These are phyloP conservation scores for Cheilosia vernalis DNA, from an alignment of 2,888 invertebrate genomes.

Conservation along the genomic window DNA sequence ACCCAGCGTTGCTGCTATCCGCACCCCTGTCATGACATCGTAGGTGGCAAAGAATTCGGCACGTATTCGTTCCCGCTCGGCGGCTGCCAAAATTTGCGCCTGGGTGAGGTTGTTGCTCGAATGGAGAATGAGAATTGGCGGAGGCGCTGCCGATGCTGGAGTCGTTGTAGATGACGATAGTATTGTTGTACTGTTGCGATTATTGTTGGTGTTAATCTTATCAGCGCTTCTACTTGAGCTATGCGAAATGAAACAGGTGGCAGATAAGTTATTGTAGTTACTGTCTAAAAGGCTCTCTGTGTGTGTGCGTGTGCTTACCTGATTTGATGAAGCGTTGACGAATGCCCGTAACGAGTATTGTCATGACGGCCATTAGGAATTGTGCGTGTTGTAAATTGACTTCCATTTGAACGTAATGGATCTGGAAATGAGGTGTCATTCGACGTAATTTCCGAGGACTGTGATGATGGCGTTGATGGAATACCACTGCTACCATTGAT, in stretches of 20 bases:
- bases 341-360: constrained; percentile 66
- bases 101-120: constrained; percentile 78
- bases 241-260: constrained; percentile 12
- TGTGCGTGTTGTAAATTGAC: constrained; percentile 76
- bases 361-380: constrained; percentile 76
- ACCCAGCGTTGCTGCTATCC: constrained; percentile 95
- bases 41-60: constrained; percentile 94
- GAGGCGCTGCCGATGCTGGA: constrained; percentile 76
- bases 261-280: background rate
- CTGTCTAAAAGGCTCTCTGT: background rate
- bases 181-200: constrained; percentile 69
- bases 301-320: constrained; percentile 24
- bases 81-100: constrained; percentile 79
- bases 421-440: constrained; percentile 68
- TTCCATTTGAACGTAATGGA: constrained; percentile 75
- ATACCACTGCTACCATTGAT: constrained; percentile 54
- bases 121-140: constrained; percentile 61
- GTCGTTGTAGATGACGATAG: constrained; percentile 76
- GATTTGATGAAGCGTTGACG: constrained; percentile 58
- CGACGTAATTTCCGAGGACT: constrained; percentile 57
- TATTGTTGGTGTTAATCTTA: constrained; percentile 63
- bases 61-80: constrained; percentile 88
- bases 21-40: constrained; percentile 96
- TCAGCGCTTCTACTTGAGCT: constrained; percentile 55
- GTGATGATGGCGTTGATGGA: constrained; percentile 51